A percentile compares a stretch with the other conserved stretches of the same genome.
Evolutionary conservation across 2,888 invertebrate species (phyloP).

Genomic region (Sarcophaga rosellei): DNA sequence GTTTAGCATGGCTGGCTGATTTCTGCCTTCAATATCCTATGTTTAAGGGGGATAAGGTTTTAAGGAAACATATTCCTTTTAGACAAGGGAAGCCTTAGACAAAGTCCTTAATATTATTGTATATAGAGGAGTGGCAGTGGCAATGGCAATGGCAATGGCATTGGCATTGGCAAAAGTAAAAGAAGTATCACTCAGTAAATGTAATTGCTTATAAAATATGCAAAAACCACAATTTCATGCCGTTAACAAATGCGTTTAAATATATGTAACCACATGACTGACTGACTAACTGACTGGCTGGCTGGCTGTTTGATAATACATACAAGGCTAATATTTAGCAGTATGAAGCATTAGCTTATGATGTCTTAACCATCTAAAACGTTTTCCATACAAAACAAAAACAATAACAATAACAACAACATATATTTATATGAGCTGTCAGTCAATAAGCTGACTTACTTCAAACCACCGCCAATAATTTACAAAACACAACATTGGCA

Average conservation of each 20-base stretch:
- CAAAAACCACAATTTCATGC: slow-evolving; percentile 70
- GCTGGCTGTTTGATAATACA: not conserved
- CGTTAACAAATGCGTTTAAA: slow-evolving; percentile 64
- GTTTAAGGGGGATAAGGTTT: not conserved
- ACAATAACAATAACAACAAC: not conserved
- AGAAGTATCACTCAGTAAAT: slow-evolving; percentile 65
- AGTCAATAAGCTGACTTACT: slow-evolving; percentile 32
- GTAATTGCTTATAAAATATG: slow-evolving; percentile 80
- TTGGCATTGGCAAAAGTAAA: slow-evolving; percentile 1
- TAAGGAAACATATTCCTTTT: not conserved
- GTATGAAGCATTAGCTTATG: slow-evolving; percentile 20
- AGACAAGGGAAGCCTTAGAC: no score
- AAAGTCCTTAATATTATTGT: no score
- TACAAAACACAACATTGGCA: not conserved
- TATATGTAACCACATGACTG: slow-evolving; percentile 47
- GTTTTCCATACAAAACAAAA: not conserved
- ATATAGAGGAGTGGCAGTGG: no score
- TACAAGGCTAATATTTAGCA: slow-evolving; percentile 6
- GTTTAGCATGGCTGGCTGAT: slow-evolving; percentile 7
- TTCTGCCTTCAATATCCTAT: not conserved
- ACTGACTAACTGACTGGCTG: no score
- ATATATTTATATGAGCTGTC: slow-evolving; percentile 59
- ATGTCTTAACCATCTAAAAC: slow-evolving; percentile 9
- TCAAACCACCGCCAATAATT: slow-evolving; percentile 1
- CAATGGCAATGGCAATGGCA: no score